Base-by-base conservation (phyloP, 2,888 invertebrate species). In the Phortica magna region DNA sequence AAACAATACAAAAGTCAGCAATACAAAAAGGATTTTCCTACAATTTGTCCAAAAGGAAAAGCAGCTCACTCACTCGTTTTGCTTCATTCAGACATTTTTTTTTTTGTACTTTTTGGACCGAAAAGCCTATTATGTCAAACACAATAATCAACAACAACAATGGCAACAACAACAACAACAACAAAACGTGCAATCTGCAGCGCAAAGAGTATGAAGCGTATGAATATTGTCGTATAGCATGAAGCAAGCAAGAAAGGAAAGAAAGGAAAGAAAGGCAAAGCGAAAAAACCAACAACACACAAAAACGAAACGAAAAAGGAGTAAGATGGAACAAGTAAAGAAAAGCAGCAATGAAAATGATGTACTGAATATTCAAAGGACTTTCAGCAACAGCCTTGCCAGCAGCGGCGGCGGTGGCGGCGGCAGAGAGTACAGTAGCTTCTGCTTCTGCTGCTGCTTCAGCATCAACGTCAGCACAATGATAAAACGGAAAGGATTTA, bases 51-150 rank as follows among this genome's bases (percentile, higher is more conserved):
- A 10, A 22, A 22, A 22, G 19, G 17, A 22, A 61, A 22, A 22
- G 17, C 19, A 10, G 7, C 22, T 22, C 22, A 17, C 61, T 17
- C 61, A 17, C 19, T 61, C 22, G 61, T 22, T 61, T 22, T 22
- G 22, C 22, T 61, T 61, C 19, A 17, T 6, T 59, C 19, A 55
- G n/a, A n/a, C 42, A 19, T 70, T 22, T 48, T 43, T 75, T 43
- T 41, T 71, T 64, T 64, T 68, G 70, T 75, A 76, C 77, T 85
- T 87, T 86, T 88, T 85, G 81, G 82, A 86, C 85, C 87, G 85
- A 83, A 85, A 85, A 85, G 85, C 88, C 88, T 85, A 85, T 85
- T 85, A 85, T 83, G 88, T 86, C 88, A 88, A 88, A 88, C 85
- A 85, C 85, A 85, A 86, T 85, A 88, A 84, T 86, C 88, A 88